Evolutionary conservation across 2,113 vertebrate genomes (phyloP).

Genomic region (Egretta garzetta): DNA sequence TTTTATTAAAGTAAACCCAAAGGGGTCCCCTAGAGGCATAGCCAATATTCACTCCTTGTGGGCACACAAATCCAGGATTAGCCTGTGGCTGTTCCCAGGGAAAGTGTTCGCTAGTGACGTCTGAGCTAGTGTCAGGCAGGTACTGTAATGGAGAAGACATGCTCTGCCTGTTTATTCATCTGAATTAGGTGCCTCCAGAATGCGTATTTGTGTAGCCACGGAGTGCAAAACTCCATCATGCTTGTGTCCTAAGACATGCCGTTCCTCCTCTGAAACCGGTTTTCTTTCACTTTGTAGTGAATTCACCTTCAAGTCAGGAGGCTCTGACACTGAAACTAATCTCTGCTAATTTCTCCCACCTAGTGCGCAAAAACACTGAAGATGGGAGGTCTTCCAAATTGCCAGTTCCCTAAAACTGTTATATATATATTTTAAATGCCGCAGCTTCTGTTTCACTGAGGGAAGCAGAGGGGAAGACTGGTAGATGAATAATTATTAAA

Average conservation of each 20-base stretch:
- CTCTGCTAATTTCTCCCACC: not conserved
- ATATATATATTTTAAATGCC: not conserved
- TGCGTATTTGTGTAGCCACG: not conserved
- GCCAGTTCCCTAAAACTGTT: not conserved
- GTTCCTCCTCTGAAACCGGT: not conserved
- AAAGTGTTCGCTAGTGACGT: not conserved
- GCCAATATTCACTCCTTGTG: constrained; percentile 41
- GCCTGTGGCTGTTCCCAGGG: constrained; percentile 35
- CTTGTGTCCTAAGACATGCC: not conserved
- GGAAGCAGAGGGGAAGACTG: not conserved
- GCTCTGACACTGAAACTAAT: not conserved
- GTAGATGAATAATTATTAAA: not conserved
- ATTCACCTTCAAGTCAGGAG: not conserved
- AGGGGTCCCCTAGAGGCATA: constrained; percentile 47
- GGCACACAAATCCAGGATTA: constrained; percentile 38
- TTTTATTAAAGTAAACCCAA: constrained; percentile 53
- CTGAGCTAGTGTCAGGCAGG: not conserved
- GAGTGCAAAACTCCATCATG: not conserved
- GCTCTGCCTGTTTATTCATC: not conserved
- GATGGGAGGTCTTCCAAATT: not conserved
- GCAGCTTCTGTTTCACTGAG: not conserved
- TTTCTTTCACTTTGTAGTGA: not conserved
- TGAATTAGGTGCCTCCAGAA: not conserved
- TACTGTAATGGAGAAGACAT: not conserved
- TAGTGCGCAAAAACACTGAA: not conserved